These are phyloP conservation scores for Sialis fuliginosa DNA, from an alignment of 2,888 invertebrate species.

Conservation along the genomic window DNA sequence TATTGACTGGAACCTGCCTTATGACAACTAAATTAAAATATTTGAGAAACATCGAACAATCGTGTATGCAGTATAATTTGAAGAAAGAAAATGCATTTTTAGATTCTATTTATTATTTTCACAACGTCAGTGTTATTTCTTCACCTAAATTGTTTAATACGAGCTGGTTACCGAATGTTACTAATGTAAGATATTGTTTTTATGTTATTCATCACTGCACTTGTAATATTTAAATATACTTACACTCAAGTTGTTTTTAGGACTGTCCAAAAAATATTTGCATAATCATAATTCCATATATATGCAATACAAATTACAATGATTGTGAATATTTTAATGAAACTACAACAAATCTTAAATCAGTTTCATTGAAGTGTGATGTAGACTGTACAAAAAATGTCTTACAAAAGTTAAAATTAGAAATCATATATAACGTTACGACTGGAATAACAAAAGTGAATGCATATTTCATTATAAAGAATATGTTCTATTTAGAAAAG, in stretches of 20 bases:
- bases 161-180: conserved; percentile 13
- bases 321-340: conserved; percentile 12
- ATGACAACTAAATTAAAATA: conserved; percentile 24
- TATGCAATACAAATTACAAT: conserved; percentile 17
- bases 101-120: conserved; percentile 8
- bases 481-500: not conserved
- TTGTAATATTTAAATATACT: conserved; percentile 4
- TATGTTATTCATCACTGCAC: conserved; percentile 1
- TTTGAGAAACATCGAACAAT: conserved; percentile 24
- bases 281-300: conserved; percentile 16
- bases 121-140: conserved; percentile 17
- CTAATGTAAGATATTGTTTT: conserved; percentile 14
- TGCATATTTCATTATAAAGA: conserved; percentile 13
- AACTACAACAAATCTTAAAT: conserved; percentile 6
- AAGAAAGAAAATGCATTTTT: conserved; percentile 17
- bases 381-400: no score
- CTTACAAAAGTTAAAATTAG: conserved; percentile 14
- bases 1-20: conserved; percentile 19
- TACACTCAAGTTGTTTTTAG: conserved; percentile 13
- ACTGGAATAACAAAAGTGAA: conserved; percentile 22
- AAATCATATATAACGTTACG: conserved; percentile 25
- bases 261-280: conserved; percentile 21
- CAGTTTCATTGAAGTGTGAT: no score
- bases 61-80: conserved; percentile 23
- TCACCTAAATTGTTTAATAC: conserved; percentile 16